Evolutionary conservation across 2,797 vertebrate species (phyloP).

Genomic region (Gymnocypris eckloni): DNA sequence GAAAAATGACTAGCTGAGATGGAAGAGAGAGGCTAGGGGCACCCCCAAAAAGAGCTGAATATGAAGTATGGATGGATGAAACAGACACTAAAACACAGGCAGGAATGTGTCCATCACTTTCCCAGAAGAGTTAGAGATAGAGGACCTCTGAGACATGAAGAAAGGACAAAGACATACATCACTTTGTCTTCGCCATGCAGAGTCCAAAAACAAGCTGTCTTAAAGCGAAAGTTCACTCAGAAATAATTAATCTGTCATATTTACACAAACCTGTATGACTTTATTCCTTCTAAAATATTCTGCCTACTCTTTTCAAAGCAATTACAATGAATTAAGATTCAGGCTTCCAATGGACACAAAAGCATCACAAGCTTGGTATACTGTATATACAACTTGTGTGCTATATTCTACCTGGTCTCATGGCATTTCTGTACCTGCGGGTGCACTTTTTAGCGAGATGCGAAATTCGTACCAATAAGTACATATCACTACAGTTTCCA

Average conservation of each 20-base stretch:
- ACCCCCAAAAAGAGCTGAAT: neutral
- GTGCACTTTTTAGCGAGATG: too few relatives aligned
- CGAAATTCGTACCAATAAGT: too few relatives aligned
- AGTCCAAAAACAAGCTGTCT: neutral
- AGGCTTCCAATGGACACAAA: neutral
- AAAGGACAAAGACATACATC: conserved; percentile 25
- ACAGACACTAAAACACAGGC: conserved; percentile 62
- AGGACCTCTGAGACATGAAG: conserved; percentile 40
- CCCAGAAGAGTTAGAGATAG: conserved; percentile 64
- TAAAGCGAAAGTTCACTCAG: neutral
- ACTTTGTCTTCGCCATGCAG: neutral
- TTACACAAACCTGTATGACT: conserved; percentile 5
- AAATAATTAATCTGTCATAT: conserved; percentile 4
- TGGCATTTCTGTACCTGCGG: too few relatives aligned
- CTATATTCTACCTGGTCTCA: too few relatives aligned
- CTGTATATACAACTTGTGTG: neutral
- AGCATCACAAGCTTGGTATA: neutral
- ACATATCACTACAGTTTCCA: too few relatives aligned
- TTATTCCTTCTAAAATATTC: neutral
- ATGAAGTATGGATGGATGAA: conserved; percentile 20
- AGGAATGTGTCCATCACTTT: conserved; percentile 63
- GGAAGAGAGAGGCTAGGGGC: neutral
- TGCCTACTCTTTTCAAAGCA: neutral
- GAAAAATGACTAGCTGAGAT: neutral
- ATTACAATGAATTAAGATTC: neutral